Evolutionary conservation across 2,888 invertebrate species (phyloP).

Genomic region (Ennomos quercinarius): DNA sequence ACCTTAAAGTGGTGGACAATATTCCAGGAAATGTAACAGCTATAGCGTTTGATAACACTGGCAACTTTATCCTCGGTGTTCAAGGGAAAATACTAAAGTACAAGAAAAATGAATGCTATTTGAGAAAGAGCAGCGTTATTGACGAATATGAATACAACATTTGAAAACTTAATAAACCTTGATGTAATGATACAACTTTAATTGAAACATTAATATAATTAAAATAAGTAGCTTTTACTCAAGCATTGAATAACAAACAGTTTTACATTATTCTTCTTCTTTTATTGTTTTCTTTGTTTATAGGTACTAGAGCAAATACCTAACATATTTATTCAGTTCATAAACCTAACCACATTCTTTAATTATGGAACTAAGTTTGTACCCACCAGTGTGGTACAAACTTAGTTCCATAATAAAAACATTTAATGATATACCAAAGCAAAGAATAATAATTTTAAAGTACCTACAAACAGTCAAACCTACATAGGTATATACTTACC

Average conservation of each 20-base stretch:
- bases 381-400: slow-evolving; percentile 3
- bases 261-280: background rate
- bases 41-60: slow-evolving; percentile 66
- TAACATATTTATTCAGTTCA: slow-evolving; percentile 15
- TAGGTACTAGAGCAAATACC: background rate
- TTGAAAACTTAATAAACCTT: background rate
- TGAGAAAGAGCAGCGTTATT: slow-evolving; percentile 42
- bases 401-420: background rate
- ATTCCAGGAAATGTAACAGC: slow-evolving; percentile 64
- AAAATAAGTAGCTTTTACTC: slow-evolving; percentile 22
- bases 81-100: slow-evolving; percentile 67
- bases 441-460: too few species aligned
- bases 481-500: too few species aligned
- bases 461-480: too few species aligned
- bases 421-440: too few species aligned
- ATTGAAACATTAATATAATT: slow-evolving; percentile 47
- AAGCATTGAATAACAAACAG: slow-evolving; percentile 18
- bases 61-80: slow-evolving; percentile 65
- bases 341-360: slow-evolving; percentile 5
- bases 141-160: slow-evolving; percentile 23
- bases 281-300: background rate
- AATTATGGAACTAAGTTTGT: too few species aligned
- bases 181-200: slow-evolving; percentile 28
- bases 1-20: slow-evolving; percentile 59
- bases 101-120: slow-evolving; percentile 59